Evolutionary conservation across 2,113 vertebrate genomes (phyloP).

Genomic region (Pelodiscus sinensis): DNA sequence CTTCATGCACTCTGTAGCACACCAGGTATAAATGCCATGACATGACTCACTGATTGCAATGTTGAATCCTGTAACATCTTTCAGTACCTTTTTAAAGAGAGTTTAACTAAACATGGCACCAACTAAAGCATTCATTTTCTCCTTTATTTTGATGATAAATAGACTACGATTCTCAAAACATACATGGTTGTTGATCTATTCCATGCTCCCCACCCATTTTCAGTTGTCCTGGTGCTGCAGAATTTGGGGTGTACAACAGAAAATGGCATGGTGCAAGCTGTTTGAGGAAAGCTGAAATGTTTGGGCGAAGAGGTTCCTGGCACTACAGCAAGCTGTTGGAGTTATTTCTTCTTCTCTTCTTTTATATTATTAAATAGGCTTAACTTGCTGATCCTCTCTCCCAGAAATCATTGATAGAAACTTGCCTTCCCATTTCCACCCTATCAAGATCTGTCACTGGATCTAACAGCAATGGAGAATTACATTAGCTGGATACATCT

Average conservation of each 20-base stretch:
- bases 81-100: not conserved
- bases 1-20: fast-evolving
- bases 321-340: not conserved
- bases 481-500: conserved; percentile 31
- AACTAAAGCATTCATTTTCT: not conserved
- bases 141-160: conserved; percentile 8
- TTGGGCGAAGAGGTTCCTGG: not conserved
- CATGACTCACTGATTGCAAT: not conserved
- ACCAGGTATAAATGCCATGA: not conserved
- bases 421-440: conserved; percentile 14
- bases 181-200: not conserved
- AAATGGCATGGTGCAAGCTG: not conserved
- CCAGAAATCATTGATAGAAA: not conserved
- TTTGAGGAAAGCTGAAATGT: not conserved
- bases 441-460: not conserved
- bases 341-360: not conserved
- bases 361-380: not conserved
- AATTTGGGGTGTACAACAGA: not conserved
- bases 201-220: not conserved
- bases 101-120: not conserved
- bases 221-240: not conserved
- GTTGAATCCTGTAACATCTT: not conserved
- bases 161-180: not conserved
- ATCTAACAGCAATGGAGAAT: conserved; percentile 24
- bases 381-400: not conserved